Evolutionary conservation across 2,113 vertebrate genomes (phyloP).

Genomic region (Odobenus rosmarus): DNA sequence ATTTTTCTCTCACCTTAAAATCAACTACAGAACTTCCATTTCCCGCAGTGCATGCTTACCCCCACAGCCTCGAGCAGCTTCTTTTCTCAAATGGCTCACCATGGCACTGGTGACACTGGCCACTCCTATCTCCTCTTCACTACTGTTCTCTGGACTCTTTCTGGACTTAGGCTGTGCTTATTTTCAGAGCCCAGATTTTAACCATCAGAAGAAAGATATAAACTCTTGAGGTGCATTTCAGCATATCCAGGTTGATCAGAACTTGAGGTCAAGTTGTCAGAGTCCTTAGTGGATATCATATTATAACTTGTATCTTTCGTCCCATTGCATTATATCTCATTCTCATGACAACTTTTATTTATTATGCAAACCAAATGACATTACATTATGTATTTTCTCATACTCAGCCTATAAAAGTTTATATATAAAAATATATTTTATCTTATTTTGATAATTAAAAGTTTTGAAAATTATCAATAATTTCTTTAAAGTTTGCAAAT

Average conservation of each 20-base stretch:
- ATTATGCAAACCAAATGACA: not conserved
- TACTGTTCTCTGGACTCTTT: not conserved
- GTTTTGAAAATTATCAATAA: constrained; percentile 45
- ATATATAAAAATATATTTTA: not conserved
- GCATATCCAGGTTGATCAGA: not conserved
- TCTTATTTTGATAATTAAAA: constrained; percentile 53
- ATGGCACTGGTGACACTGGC: fast-evolving
- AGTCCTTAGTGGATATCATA: not conserved
- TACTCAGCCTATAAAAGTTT: constrained; percentile 23
- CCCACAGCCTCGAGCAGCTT: not conserved
- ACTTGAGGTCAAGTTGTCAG: not conserved
- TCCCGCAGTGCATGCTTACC: not conserved
- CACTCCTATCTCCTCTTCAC: not conserved
- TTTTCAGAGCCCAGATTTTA: constrained; percentile 51
- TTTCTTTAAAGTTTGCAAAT: constrained; percentile 59
- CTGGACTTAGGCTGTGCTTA: not conserved
- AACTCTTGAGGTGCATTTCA: not conserved
- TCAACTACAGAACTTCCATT: not conserved
- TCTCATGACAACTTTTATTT: not conserved
- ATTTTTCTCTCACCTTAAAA: not conserved
- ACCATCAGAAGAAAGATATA: constrained; percentile 2
- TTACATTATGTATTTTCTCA: not conserved
- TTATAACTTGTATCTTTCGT: constrained; percentile 36
- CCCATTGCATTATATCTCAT: not conserved
- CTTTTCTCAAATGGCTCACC: not conserved